Evolutionary conservation across 2,797 vertebrate species (phyloP), one percentile per base, ranked within the genome.

Genomic region (Manis javanica): DNA sequence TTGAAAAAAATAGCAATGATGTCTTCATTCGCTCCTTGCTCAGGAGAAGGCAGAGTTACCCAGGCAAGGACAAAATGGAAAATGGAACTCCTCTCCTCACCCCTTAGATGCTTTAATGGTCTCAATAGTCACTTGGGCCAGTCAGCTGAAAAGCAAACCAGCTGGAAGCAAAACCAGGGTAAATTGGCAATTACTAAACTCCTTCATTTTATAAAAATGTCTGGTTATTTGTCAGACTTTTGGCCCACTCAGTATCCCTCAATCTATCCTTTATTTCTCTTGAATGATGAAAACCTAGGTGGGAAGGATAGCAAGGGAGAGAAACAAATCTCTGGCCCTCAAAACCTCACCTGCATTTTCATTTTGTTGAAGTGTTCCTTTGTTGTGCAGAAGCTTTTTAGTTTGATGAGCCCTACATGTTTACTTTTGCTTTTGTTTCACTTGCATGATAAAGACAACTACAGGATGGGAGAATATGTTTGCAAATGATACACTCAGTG

Each of bases 141-240:
- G 13, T 87, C 19, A 92, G 8, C 66, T 85, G 61, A 66, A 87
- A 96, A 91, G 18, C 12, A 11, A 94, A 74, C 24, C 42, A 82
- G 39, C 21, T 64, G 37, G 31, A 69, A 96, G 42, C 53, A 95
- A 59, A 96, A 77, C 75, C 81, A 93, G 21, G 55, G 16, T 86
- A 96, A 82, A 91, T 0, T 68, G 86, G 37, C 82, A 95, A 49
- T 94, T 85, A 82, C 37, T 29, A 78, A 57, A 34, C 31, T 79
- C 64, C 24, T 74, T 90, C 39, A 34, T 89, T 72, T 84, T 74
- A 90, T 90, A 37, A 96, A 90, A 94, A 82, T 59, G 31, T 11
- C 59, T 39, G 55, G 3, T 83, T 71, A 81, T 61, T 87, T 46
- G 19, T 83, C 87, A 95, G 26, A 49, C 19, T 72, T 90, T 85